Evolutionary conservation across 2,113 vertebrate genomes (phyloP), one percentile per base, ranked within the genome.

Genomic region (Lanius ludovicianus): DNA sequence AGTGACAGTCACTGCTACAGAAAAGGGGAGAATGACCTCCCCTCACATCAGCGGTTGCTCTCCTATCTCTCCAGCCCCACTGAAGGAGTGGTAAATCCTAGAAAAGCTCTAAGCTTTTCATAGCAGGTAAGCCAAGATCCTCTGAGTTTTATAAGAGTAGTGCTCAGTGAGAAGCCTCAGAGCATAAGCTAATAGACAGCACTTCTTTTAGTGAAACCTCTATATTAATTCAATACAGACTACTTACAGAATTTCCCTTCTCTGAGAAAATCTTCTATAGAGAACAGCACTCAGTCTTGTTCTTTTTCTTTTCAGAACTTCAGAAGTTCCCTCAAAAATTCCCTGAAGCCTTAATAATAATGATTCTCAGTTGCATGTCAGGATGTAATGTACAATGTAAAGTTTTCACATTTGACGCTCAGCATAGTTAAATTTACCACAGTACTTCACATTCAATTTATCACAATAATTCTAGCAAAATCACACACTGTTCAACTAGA

Each of bases 311-410:
- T 94, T 94, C 85, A 90, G 78, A 91, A 93, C 84, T 89, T 95
- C 83, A 94, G 84, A 96, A 97, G 80, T 92, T 96, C 87, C 91
- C 94, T 93, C 56, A 84, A 94, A 97, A 95, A 92, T 75, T 95
- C 93, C 95, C 93, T 14, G 77, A 94, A 95, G 93, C 94, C 84
- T 76, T 79, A 88, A 92, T 93, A 96, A 91, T 74, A 91, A 92
- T 87, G 86, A 83, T 93, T 76, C 82, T 94, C 70, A 35, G 83
- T 55, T 65, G 71, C 19, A 1, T 67, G 85, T 92, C 79, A 81
- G 73, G 64, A 85, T 95, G 90, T 87, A 93, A 93, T 46, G 62
- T 47, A 62, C 92, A 90, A 71, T 74, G 67, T 49, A 91, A 93
- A 82, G 92, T 73, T 76, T 86, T 88, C 87, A 77, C 49, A 59